phyloP scores from a whole-genome alignment of 2,797 vertebrate genomes.

The Chaenodraco wilsoni region DNA sequence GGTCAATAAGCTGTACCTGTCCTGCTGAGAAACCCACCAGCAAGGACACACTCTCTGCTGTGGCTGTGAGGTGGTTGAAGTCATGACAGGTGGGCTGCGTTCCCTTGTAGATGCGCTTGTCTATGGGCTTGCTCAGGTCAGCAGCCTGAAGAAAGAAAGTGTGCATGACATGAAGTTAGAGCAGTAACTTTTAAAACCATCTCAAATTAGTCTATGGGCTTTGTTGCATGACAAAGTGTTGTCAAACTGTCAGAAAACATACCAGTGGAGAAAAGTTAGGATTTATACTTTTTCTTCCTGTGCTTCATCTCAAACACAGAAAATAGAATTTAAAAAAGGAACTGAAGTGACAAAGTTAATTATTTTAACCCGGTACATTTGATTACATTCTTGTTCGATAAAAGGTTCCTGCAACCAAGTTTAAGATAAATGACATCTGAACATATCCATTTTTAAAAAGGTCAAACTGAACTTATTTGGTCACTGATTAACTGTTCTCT shows the following conservation, averaged over 20 bases:
- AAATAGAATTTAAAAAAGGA: background rate
- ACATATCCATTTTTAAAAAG: background rate
- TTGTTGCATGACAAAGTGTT: background rate
- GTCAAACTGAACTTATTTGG: too few species aligned
- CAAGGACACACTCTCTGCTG: slow-evolving; percentile 95
- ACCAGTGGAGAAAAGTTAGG: background rate
- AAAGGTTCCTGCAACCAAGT: background rate
- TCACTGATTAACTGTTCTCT: background rate
- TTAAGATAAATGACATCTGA: background rate
- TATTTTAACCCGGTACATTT: background rate
- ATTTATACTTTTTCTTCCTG: background rate
- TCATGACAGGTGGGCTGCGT: slow-evolving; percentile 99
- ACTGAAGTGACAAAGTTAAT: background rate
- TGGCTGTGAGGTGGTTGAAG: slow-evolving; percentile 98
- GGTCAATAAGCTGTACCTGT: slow-evolving; percentile 98
- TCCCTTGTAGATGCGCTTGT: slow-evolving; percentile 99
- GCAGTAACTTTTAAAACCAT: slow-evolving; percentile 10
- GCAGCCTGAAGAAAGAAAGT: slow-evolving; percentile 86
- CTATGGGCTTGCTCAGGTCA: slow-evolving; percentile 98
- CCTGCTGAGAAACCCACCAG: slow-evolving; percentile 98
- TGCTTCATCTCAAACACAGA: slow-evolving; percentile 7
- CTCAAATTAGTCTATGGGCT: background rate
- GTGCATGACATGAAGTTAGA: slow-evolving; percentile 8
- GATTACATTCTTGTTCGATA: background rate
- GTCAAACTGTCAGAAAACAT: background rate